Evolutionary conservation across 2,888 invertebrate genomes (phyloP).

Genomic region (Xestia rhomboidea): DNA sequence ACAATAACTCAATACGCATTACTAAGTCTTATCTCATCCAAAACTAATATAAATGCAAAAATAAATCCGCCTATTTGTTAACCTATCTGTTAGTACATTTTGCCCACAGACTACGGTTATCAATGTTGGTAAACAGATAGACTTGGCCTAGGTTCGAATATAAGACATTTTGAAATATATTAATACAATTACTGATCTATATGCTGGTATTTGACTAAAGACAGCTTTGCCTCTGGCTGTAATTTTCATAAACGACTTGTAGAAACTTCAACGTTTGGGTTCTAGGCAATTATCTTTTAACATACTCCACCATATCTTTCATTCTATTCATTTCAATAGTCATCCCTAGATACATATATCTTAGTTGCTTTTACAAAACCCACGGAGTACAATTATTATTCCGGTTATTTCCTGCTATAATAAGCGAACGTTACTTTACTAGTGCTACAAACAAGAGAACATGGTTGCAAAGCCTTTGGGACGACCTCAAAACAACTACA

Average conservation of each 20-base stretch:
- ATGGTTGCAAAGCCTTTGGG: constrained; percentile 24
- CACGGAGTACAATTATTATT: not conserved
- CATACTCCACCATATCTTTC: not conserved
- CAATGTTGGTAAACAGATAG: not conserved
- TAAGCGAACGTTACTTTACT: constrained; percentile 10
- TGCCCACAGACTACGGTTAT: not conserved
- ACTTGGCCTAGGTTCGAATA: not conserved
- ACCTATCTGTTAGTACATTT: not conserved
- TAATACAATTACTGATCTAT: not conserved
- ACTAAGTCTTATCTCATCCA: not conserved
- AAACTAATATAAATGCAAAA: not conserved
- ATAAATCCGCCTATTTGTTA: not conserved
- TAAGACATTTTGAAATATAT: not conserved
- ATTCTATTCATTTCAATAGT: not conserved
- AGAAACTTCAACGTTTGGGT: not conserved
- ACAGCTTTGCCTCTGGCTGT: not conserved
- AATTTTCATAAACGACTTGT: not conserved
- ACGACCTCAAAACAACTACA: constrained; percentile 4
- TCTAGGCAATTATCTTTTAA: not conserved
- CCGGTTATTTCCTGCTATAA: not conserved
- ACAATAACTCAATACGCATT: not conserved
- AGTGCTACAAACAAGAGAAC: constrained; percentile 32
- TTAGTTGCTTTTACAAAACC: constrained; percentile 7
- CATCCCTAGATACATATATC: not conserved
- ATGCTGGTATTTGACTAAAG: not conserved